Evolutionary conservation across 1,140 invertebrate genomes (phyloP), one percentile per base, ranked within the genome.

Genomic region (Drosophila hydei): DNA sequence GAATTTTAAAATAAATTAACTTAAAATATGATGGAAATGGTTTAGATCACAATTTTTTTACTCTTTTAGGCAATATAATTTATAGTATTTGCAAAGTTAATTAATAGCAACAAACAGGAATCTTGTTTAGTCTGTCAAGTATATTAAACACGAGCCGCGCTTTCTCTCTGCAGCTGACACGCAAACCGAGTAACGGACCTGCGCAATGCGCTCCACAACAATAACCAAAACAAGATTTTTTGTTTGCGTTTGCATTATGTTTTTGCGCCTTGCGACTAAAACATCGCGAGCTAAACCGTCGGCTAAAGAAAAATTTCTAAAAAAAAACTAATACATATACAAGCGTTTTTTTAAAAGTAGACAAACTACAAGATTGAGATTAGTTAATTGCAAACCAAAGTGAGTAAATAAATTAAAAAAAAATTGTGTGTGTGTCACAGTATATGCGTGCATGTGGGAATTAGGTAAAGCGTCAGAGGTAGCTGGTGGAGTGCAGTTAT

Each of bases 401-500:
- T 71, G 52, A 71, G 62, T 71, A 71, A 14, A 58, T 4, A 60
- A 43, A 43, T 27, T 23, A 43, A 33, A 33, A 45, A 55, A 4
- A 43, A 14, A 9, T 14, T 51, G 36, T 33, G 12, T 50, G 52
- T 55, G 59, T 47, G 30, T 1, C 43, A 12, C 27, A 42, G 62
- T 23, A 5, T 18, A 27, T 40, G 27, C 23, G n/a, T 51, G 61
- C 14, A 9, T 43, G 54, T 36, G 30, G 21, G 18, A 60, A 25
- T 19, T 45, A 23, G 23, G 11, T 45, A 33, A 43, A 65, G 8
- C 4, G 51, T 27, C 21, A 55, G 38, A 47, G 19, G 54, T 11
- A 21, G 14, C 12, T 48, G 40, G 14, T 3, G 21, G 23, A 70
- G 67, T 79, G 80, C 72, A 87, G 81, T 64, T 83, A 83, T 78